Conservation (phyloP, 2,797 vertebrate species). For the Moxostoma hubbsi region DNA sequence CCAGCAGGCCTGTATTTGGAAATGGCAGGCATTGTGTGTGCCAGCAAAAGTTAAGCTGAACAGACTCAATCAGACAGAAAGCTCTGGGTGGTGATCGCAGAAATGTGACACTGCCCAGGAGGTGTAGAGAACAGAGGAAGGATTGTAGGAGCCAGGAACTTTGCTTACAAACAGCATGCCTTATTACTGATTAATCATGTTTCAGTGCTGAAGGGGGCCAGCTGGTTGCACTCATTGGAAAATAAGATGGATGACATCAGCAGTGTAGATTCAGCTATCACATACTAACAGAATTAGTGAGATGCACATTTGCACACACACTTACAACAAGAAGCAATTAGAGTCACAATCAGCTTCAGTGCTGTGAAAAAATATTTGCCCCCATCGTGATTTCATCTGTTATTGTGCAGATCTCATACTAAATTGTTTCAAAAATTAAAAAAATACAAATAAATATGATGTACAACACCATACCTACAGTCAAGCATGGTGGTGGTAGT, state of each 20-base stretch:
- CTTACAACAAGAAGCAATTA: slow-evolving; percentile 21
- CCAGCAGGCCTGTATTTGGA: not conserved
- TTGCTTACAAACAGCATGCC: slow-evolving; percentile 34
- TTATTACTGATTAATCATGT: slow-evolving; percentile 39
- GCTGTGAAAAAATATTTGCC: too few relatives aligned
- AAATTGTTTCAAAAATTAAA: too few relatives aligned
- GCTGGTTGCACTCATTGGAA: slow-evolving; percentile 74
- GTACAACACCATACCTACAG: too few relatives aligned
- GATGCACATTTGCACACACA: slow-evolving; percentile 62
- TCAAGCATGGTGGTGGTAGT: too few relatives aligned
- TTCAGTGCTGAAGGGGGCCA: slow-evolving; percentile 49
- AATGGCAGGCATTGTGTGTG: not conserved
- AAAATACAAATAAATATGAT: too few relatives aligned
- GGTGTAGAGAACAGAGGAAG: slow-evolving; percentile 39
- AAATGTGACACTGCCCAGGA: slow-evolving; percentile 54
- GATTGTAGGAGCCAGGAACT: not conserved
- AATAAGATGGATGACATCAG: slow-evolving; percentile 74
- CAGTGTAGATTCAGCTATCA: slow-evolving; percentile 56
- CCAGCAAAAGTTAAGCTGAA: not conserved
- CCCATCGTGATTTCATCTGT: too few relatives aligned
- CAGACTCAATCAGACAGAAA: not conserved
- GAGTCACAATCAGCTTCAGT: not conserved
- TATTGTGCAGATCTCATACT: too few relatives aligned
- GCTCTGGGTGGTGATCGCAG: not conserved
- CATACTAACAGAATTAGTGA: slow-evolving; percentile 66